phyloP scores from a whole-genome alignment of 1,140 invertebrate genomes.

The Muscidifurax raptorellus region DNA sequence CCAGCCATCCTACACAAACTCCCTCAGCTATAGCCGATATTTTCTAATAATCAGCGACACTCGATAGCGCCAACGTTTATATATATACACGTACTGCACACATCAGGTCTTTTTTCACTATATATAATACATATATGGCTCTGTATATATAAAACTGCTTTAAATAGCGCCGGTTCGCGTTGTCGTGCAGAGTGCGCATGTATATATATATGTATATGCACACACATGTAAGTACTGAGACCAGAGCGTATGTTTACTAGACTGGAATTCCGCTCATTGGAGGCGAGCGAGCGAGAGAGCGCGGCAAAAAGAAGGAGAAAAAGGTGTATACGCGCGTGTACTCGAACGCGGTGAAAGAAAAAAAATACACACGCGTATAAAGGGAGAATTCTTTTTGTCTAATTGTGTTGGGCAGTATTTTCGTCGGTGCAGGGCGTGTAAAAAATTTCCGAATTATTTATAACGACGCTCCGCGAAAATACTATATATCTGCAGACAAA shows the following conservation, averaged over 20 bases:
- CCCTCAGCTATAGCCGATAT: background rate
- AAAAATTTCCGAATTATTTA: no score
- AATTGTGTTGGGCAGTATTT: no score
- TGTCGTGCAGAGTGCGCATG: background rate
- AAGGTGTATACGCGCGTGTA: background rate
- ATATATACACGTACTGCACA: no score
- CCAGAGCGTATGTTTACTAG: constrained; percentile 50
- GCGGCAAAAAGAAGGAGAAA: constrained; percentile 32
- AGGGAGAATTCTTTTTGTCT: background rate
- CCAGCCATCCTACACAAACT: constrained; percentile 12
- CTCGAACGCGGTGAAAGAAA: background rate
- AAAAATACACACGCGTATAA: background rate
- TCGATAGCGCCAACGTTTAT: background rate
- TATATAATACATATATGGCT: background rate
- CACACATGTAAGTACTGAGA: background rate
- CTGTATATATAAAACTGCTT: background rate
- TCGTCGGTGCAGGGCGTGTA: no score
- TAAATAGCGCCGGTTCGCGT: background rate
- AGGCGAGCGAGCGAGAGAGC: constrained; percentile 13
- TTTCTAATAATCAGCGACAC: constrained; percentile 24
- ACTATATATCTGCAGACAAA: no score
- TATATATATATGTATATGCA: background rate
- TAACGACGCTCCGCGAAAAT: no score
- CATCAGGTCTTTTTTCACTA: background rate
- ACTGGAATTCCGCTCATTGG: constrained; percentile 53